Base-by-base conservation (phyloP, 64 coral and sea anemone genomes). In the Stichodactyla mertensii region DNA sequence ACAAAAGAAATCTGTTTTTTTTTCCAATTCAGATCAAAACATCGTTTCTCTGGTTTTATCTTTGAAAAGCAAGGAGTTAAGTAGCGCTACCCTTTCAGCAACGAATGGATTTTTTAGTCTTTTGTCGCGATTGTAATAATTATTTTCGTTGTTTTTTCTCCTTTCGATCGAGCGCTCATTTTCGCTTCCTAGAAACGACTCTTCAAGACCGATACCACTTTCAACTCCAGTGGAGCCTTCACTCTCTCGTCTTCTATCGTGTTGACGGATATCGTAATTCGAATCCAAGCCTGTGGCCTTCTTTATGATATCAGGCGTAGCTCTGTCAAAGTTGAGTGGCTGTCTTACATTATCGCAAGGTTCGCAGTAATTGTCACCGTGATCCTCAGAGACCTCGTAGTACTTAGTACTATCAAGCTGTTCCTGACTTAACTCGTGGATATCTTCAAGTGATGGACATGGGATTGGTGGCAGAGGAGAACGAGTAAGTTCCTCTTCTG, bases 381-480 rank as follows among this genome's bases (percentile, higher is more conserved):
- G 36, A 5, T 81, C 78, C 6, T 52, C 23, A 27, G 10, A 11
- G 2, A 74, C 8, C 1, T 74, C 69, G 11, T 27, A 31, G 24
- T 74, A 74, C 24, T 74, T 74, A 23, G 2, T n/a, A 18, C 36
- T 45, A 45, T 45, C 36, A 45, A 12, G 1, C 9, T 45, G 22
- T 57, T 82, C 23, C 26, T 60, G 55, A 23, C 18, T 55, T 52
- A 55, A 61, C 27, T 62, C 56, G 55, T 85, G 56, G 15, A 64
- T 56, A 24, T 85, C 56, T 85, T 85, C 83, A 0, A 85, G 83
- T 58, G 60, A 85, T 58, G 15, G 56, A 52, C 55, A 52, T 4
- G 83, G 83, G 13, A 85, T 60, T 23, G 83, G 83, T 36, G 83
- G 83, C 27, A 85, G 83, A 16, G 83, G 83, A 36, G 83, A 81